Conservation (phyloP, 2,797 vertebrate species). For the Gymnocypris eckloni region DNA sequence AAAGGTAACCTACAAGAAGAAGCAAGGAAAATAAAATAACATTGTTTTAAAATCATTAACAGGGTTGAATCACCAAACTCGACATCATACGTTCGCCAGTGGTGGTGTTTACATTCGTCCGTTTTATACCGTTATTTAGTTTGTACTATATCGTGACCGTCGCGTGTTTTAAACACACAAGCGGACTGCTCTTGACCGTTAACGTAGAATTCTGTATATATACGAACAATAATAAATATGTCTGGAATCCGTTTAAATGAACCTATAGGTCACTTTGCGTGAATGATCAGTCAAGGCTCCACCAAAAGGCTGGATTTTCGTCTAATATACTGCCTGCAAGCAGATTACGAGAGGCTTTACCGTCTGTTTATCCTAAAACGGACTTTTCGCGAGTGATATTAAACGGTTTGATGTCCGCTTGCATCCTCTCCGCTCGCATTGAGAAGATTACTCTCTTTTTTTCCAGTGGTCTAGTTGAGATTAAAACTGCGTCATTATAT, state of each 20-base stretch:
- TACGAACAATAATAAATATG: neutral
- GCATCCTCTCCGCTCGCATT: conserved; percentile 8
- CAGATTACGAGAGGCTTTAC: neutral
- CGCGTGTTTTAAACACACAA: neutral
- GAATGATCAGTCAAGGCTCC: neutral
- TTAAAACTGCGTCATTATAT: conserved; percentile 63
- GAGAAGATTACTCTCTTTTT: conserved; percentile 27
- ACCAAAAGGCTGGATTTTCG: neutral
- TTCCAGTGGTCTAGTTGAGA: conserved; percentile 25
- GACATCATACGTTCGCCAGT: neutral
- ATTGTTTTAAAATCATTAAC: neutral
- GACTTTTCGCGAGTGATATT: conserved; percentile 25
- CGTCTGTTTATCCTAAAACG: conserved; percentile 32
- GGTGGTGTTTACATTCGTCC: neutral
- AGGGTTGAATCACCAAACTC: neutral
- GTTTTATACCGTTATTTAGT: neutral
- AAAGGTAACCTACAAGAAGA: neutral
- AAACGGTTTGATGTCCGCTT: conserved; percentile 16
- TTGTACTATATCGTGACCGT: too few relatives aligned
- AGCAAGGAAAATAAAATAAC: neutral
- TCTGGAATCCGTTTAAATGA: neutral
- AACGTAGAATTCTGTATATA: too few relatives aligned
- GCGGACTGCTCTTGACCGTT: neutral
- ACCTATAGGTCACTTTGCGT: neutral
- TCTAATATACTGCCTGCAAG: neutral